Evolutionary conservation across 1,140 invertebrate species (phyloP).

Genomic region (Pissodes strobi): DNA sequence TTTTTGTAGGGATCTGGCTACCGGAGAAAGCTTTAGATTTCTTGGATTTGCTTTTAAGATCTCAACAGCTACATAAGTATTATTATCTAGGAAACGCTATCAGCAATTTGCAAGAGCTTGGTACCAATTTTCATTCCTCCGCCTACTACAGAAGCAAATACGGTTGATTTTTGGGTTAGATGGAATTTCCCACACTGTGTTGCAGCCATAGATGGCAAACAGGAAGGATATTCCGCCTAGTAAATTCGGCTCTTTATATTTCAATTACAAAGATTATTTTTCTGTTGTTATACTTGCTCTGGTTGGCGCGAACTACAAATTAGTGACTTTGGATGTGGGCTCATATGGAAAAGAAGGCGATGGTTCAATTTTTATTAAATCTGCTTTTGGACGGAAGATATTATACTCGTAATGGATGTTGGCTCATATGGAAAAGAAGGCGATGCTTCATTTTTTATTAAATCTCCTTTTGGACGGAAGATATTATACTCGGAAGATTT

Average conservation of each 20-base stretch:
- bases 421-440: too few relatives aligned
- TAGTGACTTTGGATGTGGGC: conserved; percentile 56
- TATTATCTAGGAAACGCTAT: conserved; percentile 26
- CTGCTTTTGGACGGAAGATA: too few relatives aligned
- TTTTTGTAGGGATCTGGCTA: conserved; percentile 36
- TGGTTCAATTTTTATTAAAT: conserved; percentile 23
- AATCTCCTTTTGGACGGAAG: conserved; percentile 20
- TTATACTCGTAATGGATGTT: too few relatives aligned
- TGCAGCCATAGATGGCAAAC: conserved; percentile 58
- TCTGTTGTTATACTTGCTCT: too few relatives aligned
- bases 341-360: conserved; percentile 53
- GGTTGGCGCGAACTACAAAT: too few relatives aligned
- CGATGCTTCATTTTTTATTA: conserved; percentile 21
- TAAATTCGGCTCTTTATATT: too few relatives aligned
- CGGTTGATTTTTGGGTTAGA: conserved; percentile 49
- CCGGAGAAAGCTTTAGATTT: too few relatives aligned
- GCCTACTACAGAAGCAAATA: conserved; percentile 40
- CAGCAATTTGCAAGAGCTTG: conserved; percentile 26
- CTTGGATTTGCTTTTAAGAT: conserved; percentile 38
- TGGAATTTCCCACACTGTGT: conserved; percentile 60
- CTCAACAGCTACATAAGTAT: conserved; percentile 31
- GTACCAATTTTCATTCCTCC: too few relatives aligned
- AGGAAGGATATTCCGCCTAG: conserved; percentile 52
- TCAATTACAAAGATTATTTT: too few relatives aligned
- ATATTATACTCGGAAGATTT: conserved; percentile 17